Evolutionary conservation across 2,888 invertebrate genomes (phyloP).

Genomic region (Ectemnius continuus): DNA sequence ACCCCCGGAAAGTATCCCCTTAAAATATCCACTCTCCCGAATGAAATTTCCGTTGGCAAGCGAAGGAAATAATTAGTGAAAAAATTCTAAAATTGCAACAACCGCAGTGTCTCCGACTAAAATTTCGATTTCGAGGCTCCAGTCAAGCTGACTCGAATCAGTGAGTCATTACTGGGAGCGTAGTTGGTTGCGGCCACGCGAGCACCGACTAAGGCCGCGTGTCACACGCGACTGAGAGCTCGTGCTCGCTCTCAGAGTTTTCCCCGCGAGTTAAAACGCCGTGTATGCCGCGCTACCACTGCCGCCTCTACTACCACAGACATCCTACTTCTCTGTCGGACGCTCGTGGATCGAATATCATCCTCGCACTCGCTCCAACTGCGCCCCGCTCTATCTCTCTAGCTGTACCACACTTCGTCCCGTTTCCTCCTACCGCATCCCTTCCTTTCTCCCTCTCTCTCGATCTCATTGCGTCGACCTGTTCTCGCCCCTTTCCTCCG

Average conservation of each 20-base stretch:
- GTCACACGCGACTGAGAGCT: conserved; percentile 70
- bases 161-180: neutral
- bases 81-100: too few relatives aligned
- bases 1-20: too few relatives aligned
- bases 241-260: conserved; percentile 54
- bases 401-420: neutral
- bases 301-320: conserved; percentile 45
- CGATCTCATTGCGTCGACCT: neutral
- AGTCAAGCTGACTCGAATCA: neutral
- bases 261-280: conserved; percentile 59
- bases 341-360: too few relatives aligned
- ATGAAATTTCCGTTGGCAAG: too few relatives aligned
- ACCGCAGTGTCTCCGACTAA: neutral
- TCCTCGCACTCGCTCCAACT: too few relatives aligned
- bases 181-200: neutral
- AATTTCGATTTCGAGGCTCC: neutral
- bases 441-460: conserved; percentile 12
- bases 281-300: conserved; percentile 45
- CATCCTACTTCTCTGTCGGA: conserved; percentile 36
- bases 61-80: too few relatives aligned
- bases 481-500: neutral
- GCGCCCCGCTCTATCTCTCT: too few relatives aligned
- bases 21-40: too few relatives aligned
- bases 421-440: neutral
- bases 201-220: conserved; percentile 61